Conservation (phyloP, 1,140 invertebrate genomes). For the Harpegnathos saltator region DNA sequence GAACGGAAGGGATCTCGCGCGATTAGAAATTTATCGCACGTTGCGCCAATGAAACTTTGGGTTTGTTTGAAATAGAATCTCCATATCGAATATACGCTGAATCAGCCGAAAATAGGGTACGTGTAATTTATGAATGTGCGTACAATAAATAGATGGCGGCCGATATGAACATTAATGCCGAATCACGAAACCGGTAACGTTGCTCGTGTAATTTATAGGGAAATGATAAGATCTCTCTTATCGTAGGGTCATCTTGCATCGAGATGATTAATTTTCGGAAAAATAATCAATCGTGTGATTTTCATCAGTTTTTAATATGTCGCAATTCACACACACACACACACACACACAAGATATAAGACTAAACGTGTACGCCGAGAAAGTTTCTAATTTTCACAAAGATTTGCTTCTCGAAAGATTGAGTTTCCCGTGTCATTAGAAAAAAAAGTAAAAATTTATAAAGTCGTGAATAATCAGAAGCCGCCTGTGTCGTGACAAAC, state of each 20-base stretch:
- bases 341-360: too few species aligned
- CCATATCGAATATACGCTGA: neutral
- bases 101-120: neutral
- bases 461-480: neutral
- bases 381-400: neutral
- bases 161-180: conserved; percentile 21
- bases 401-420: neutral
- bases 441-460: neutral
- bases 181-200: conserved; percentile 6
- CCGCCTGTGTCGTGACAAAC: neutral
- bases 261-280: neutral
- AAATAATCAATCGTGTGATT: neutral
- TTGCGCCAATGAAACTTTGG: neutral
- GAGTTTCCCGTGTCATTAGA: too few species aligned
- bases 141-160: conserved; percentile 14
- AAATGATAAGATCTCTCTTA: neutral
- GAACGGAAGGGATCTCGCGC: neutral
- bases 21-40: neutral
- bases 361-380: neutral
- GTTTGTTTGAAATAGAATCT: conserved; percentile 1
- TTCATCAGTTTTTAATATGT: neutral
- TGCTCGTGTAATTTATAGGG: neutral
- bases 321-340: too few species aligned
- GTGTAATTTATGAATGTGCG: conserved; percentile 36
- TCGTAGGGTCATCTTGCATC: neutral